phyloP scores from a whole-genome alignment of 2,113 vertebrate genomes.

The Pitta sordida region DNA sequence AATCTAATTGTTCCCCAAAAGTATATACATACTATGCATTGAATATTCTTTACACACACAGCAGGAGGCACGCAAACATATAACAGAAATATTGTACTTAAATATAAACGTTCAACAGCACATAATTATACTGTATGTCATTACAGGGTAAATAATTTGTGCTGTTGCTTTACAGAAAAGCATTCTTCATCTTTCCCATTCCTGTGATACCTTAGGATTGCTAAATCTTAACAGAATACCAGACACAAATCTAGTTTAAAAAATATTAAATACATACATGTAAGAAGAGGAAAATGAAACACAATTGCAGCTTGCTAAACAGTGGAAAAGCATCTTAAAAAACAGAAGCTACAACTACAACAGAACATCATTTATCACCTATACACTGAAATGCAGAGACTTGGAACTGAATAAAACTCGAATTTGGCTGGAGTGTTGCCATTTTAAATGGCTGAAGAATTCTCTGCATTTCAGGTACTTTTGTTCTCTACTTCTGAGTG shows the following conservation, averaged over 20 bases:
- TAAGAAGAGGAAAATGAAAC: background rate
- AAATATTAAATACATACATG: background rate
- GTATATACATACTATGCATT: background rate
- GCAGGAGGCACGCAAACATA: background rate
- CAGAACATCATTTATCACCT: background rate
- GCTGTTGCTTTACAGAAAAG: background rate
- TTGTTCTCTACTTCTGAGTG: background rate
- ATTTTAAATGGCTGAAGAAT: background rate
- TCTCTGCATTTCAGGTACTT: background rate
- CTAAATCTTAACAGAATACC: background rate
- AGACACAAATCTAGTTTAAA: background rate
- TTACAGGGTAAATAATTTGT: background rate
- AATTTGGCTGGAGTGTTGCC: background rate
- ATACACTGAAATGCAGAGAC: background rate
- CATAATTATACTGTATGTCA: background rate
- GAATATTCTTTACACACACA: background rate
- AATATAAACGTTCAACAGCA: background rate
- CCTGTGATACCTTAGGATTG: background rate
- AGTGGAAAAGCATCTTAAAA: background rate
- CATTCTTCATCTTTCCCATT: background rate
- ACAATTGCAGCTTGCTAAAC: background rate
- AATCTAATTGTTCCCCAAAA: background rate
- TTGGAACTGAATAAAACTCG: background rate
- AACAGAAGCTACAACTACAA: background rate
- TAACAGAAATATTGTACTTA: background rate